A percentile compares a stretch with the other conserved stretches of the same genome.
These are phyloP conservation scores for Rhingia rostrata DNA, from an alignment of 2,888 invertebrate species.

Conservation along the genomic window DNA sequence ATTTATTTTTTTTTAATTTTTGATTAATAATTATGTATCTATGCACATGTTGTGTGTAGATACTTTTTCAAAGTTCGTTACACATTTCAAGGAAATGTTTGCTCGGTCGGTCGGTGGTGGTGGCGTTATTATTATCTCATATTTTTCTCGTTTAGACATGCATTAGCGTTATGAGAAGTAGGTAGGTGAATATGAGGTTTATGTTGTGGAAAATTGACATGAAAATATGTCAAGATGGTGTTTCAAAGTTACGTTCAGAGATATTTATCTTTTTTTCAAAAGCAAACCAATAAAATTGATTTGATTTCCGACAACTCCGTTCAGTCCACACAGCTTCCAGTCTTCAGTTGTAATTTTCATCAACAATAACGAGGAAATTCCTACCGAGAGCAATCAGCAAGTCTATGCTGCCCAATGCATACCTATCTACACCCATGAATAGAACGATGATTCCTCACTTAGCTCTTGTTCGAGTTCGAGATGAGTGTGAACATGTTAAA, in stretches of 20 bases:
- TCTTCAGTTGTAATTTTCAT: conserved; percentile 17
- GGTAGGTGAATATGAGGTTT: not conserved
- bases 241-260: not conserved
- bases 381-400: conserved; percentile 7
- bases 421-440: conserved; percentile 25
- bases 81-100: conserved; percentile 54
- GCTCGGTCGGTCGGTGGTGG: not conserved
- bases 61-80: conserved; percentile 67
- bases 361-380: conserved; percentile 29
- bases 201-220: not conserved
- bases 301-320: not conserved
- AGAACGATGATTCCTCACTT: conserved; percentile 56
- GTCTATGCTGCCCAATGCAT: not conserved
- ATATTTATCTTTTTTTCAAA: too few species aligned
- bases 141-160: conserved; percentile 6
- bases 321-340: conserved; percentile 1
- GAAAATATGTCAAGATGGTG: conserved; percentile 2
- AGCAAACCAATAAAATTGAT: not conserved
- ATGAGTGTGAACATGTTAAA: conserved; percentile 47
- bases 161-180: conserved; percentile 25
- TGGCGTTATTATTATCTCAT: conserved; percentile 19
- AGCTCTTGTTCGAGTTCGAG: conserved; percentile 25
- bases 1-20: conserved; percentile 14
- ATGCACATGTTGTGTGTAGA: conserved; percentile 42
- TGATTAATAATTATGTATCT: conserved; percentile 53